Conservation (phyloP, 2,797 vertebrate species). For the Mionectes olivaceus region DNA sequence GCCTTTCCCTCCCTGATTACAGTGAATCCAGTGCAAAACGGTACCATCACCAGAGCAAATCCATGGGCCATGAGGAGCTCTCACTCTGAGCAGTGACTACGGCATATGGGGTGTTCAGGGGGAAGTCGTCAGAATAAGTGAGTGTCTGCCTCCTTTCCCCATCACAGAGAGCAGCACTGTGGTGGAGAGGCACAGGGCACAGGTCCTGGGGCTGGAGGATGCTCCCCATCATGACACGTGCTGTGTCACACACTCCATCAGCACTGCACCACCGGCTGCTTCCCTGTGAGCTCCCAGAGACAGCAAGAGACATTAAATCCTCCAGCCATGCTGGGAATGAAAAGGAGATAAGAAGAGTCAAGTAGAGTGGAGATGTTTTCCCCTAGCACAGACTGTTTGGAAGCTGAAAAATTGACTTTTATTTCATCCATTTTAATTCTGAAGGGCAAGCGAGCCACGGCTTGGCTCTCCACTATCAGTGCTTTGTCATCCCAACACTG, state of each 20-base stretch:
- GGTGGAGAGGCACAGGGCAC: too few species aligned
- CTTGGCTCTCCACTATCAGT: not conserved
- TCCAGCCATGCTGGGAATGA: not conserved
- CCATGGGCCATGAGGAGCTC: rapidly evolving
- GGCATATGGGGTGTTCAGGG: rapidly evolving
- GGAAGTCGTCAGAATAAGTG: rapidly evolving
- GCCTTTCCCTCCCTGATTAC: rapidly evolving
- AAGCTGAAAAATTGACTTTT: conserved; percentile 17
- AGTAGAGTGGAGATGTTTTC: not conserved
- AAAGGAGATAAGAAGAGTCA: not conserved
- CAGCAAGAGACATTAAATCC: not conserved
- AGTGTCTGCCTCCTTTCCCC: not conserved
- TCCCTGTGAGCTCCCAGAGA: not conserved
- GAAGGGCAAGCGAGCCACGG: not conserved
- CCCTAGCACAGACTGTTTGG: not conserved
- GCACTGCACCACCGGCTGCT: rapidly evolving
- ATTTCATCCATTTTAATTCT: not conserved
- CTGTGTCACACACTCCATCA: rapidly evolving
- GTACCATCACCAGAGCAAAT: not conserved
- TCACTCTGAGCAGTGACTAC: rapidly evolving
- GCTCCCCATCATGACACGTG: rapidly evolving
- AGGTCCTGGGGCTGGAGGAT: not conserved
- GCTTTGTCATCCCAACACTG: not conserved
- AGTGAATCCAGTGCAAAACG: rapidly evolving
- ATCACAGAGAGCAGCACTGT: rapidly evolving